Evolutionary conservation across 2,113 vertebrate genomes (phyloP), one percentile per base, ranked within the genome.

Genomic region (Sturnira hondurensis): DNA sequence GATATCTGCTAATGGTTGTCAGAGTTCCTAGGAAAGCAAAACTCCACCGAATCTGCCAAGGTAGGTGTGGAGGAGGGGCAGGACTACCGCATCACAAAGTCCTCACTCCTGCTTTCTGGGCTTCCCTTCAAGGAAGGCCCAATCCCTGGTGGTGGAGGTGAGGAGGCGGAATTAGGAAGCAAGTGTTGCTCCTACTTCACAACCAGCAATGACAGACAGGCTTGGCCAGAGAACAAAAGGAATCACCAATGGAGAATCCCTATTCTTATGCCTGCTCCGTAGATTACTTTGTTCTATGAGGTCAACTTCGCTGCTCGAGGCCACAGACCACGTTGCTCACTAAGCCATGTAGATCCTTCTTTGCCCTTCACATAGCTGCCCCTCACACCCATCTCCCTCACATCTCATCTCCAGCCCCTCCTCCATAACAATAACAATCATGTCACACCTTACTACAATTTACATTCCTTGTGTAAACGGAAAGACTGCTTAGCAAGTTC

Each of bases 401-500:
- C 68, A 68, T 81, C 86, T 77, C 43, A 19, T 87, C 54, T 76
- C 33, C 38, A 91, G 36, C 31, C 43, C 45, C 70, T 6, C 28
- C 31, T 26, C 33, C 2, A 76, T 17, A 68, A 19, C 19, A 90
- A 58, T 50, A 63, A 50, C 24, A 95, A 38, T 24, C 81, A 85
- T 38, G 68, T 95, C 58, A 80, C 43, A 83, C 85, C 41, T 91
- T 33, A 86, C 68, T 94, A 38, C 47, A 83, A 86, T 96, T 93
- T 38, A 85, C 78, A 89, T 86, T 96, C 45, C 31, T 52, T 77
- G 68, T 80, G 76, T 71, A 82, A 96, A 97, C 26, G 89, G 67
- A 87, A 81, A 95, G 86, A 84, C 58, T 76, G 43, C 63, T 97
- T 96, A 95, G 77, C 93, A 96, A 70, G 85, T 92, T 93, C 89